A percentile compares a stretch with the other conserved stretches of the same genome.
Evolutionary conservation across 2,113 vertebrate genomes (phyloP).

Genomic region (Cricetomys ansorgei): DNA sequence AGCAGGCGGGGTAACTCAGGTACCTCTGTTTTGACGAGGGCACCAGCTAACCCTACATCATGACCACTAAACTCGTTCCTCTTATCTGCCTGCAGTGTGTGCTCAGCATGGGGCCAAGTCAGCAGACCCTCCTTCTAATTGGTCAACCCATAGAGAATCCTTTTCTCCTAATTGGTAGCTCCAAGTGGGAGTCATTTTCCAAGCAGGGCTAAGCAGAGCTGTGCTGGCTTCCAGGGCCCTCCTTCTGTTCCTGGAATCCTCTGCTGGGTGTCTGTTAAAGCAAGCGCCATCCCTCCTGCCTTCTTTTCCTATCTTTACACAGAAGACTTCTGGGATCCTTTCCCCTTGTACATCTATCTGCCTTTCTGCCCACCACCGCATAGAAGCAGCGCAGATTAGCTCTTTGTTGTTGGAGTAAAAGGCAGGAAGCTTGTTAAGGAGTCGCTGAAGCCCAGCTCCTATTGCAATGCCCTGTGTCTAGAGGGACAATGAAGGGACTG

Average conservation of each 20-base stretch:
- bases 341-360: neutral
- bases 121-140: neutral
- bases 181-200: neutral
- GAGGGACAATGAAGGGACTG: neutral
- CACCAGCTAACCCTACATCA: neutral
- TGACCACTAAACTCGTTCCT: fast-evolving
- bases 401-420: neutral
- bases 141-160: neutral
- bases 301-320: neutral
- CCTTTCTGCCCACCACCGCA: neutral
- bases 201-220: neutral
- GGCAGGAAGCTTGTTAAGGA: neutral
- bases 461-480: neutral
- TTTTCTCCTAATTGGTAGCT: neutral
- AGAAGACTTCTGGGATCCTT: neutral
- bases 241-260: neutral
- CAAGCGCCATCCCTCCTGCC: neutral
- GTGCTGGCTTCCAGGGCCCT: neutral
- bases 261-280: neutral
- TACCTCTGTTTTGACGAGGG: neutral
- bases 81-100: fast-evolving
- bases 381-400: neutral
- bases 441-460: neutral
- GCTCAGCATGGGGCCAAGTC: neutral
- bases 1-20: neutral